Percentiles rank a stretch among this genome's conserved stretches.
phyloP scores from a whole-genome alignment of 2,888 invertebrate genomes.

The Lottia scabra region DNA sequence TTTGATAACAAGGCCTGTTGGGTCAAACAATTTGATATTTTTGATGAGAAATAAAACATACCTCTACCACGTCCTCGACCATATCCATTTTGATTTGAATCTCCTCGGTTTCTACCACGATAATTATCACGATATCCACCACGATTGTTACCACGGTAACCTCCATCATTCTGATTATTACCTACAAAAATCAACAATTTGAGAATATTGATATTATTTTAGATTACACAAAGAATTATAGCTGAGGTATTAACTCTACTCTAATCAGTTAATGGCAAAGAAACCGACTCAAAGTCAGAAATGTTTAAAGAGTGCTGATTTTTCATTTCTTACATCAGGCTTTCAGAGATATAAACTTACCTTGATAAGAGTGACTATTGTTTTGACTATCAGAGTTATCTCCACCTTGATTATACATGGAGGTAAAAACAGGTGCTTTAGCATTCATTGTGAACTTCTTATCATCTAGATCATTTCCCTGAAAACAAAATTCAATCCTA shows the following conservation, averaged over 20 bases:
- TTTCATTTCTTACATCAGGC: too few species aligned
- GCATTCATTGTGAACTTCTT: slow-evolving; percentile 67
- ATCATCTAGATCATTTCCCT: slow-evolving; percentile 37
- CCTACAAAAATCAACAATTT: neutral
- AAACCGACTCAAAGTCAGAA: too few species aligned
- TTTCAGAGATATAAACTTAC: slow-evolving; percentile 2
- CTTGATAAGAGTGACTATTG: slow-evolving; percentile 23
- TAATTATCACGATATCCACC: neutral
- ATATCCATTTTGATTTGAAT: slow-evolving; percentile 34
- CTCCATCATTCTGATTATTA: neutral
- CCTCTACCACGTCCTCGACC: slow-evolving; percentile 43
- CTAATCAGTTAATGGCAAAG: too few species aligned
- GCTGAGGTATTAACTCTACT: too few species aligned
- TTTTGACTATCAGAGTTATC: slow-evolving; percentile 30
- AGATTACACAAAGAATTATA: too few species aligned
- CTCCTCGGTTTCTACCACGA: slow-evolving; percentile 32
- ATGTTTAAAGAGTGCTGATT: too few species aligned
- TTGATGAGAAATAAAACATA: neutral
- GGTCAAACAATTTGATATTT: too few species aligned
- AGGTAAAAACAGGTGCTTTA: slow-evolving; percentile 65
- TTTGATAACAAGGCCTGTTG: too few species aligned
- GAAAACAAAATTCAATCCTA: slow-evolving; percentile 1
- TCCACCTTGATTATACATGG: slow-evolving; percentile 28
- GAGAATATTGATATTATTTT: too few species aligned
- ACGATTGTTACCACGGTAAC: neutral